These are phyloP conservation scores for Salticus scenicus DNA, from an alignment of 2,888 invertebrate species.

Conservation along the genomic window DNA sequence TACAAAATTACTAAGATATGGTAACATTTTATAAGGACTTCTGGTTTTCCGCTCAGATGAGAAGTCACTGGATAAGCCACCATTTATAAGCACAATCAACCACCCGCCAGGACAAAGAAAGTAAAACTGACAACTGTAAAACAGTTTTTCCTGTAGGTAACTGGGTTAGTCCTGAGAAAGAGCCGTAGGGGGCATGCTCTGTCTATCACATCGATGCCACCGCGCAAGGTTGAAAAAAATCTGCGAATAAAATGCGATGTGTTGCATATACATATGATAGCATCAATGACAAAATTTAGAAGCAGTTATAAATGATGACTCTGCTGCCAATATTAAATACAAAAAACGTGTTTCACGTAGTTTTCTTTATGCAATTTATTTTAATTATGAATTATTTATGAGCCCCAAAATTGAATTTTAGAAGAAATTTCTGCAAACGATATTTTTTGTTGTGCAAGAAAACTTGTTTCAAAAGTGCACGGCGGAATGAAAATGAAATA, in stretches of 20 bases:
- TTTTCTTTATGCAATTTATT: neutral
- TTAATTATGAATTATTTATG: conserved; percentile 24
- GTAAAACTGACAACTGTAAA: conserved; percentile 47
- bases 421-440: no score
- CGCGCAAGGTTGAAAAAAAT: conserved; percentile 34
- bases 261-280: neutral
- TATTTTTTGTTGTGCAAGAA: no score
- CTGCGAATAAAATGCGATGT: neutral
- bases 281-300: neutral
- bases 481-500: no score
- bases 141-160: conserved; percentile 47
- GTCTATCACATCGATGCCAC: conserved; percentile 18
- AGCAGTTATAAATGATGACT: neutral
- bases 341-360: conserved; percentile 25
- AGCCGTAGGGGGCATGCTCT: conserved; percentile 30
- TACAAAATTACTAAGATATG: no score
- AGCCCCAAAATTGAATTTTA: no score
- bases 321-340: neutral
- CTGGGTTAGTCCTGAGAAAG: conserved; percentile 40
- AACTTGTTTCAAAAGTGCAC: no score
- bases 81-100: neutral
- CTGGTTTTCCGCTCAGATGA: neutral
- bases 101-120: conserved; percentile 15
- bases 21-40: no score
- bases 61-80: neutral